phyloP scores from a whole-genome alignment of 2,797 vertebrate species.

The Champsocephalus esox region DNA sequence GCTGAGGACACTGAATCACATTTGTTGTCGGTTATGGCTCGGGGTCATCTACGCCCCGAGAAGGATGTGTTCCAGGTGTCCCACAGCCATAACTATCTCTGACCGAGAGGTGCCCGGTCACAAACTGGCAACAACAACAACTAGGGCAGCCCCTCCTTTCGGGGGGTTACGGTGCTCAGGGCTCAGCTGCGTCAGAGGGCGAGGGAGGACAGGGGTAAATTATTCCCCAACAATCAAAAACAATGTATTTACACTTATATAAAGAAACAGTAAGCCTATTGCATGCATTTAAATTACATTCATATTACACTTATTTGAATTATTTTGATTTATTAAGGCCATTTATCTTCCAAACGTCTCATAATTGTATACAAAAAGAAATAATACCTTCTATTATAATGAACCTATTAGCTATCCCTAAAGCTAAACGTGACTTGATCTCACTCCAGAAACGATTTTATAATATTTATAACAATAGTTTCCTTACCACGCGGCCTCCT shows the following conservation, averaged over 20 bases:
- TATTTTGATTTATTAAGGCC: neutral
- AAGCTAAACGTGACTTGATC: neutral
- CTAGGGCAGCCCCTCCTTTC: no score
- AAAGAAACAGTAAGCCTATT: neutral
- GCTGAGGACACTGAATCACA: no score
- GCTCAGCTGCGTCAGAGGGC: no score
- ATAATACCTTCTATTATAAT: neutral
- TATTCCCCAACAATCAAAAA: no score
- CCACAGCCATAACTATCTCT: no score
- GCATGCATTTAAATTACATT: neutral
- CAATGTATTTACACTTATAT: neutral
- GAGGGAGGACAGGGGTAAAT: no score
- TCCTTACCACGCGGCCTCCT: slow-evolving; percentile 23
- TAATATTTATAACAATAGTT: neutral
- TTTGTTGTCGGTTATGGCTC: no score
- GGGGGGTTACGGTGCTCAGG: no score
- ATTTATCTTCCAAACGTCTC: neutral
- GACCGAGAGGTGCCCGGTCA: no score
- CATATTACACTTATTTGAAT: neutral
- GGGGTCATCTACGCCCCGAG: no score
- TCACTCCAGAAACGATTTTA: rapidly evolving
- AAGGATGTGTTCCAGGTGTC: no score
- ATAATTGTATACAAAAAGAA: neutral
- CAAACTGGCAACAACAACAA: no score
- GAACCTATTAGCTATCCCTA: neutral